Conservation (phyloP, 2,113 vertebrate genomes). For the Acanthisitta chloris region DNA sequence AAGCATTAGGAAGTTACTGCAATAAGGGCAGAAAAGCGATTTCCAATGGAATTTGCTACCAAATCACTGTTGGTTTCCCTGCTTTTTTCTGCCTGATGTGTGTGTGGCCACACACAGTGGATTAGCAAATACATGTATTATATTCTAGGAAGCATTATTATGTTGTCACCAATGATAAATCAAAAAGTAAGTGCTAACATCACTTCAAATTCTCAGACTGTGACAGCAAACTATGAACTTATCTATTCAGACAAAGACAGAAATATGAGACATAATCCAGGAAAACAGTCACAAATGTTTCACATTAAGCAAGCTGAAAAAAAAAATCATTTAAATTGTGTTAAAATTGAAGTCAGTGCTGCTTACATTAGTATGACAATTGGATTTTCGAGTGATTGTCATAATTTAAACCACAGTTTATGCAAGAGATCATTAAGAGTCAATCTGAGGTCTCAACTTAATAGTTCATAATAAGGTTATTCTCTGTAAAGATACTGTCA, state of each 20-base stretch:
- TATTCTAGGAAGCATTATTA: background rate
- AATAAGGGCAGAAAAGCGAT: background rate
- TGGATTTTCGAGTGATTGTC: background rate
- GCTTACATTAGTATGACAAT: background rate
- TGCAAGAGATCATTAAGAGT: background rate
- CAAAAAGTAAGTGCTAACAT: background rate
- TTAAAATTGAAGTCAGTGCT: background rate
- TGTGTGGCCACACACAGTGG: background rate
- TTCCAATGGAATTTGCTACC: background rate
- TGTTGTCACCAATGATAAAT: background rate
- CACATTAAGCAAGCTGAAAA: background rate
- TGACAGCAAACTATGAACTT: background rate
- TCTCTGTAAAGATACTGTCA: background rate
- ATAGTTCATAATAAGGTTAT: background rate
- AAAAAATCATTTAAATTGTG: background rate
- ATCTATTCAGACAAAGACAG: background rate
- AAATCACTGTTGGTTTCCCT: background rate
- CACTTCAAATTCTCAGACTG: background rate
- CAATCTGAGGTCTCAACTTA: constrained; percentile 20
- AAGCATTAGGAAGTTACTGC: background rate
- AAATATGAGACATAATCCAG: background rate
- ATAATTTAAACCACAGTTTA: background rate
- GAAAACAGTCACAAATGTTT: background rate
- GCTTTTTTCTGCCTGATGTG: background rate
- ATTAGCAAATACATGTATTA: background rate